phyloP scores from a whole-genome alignment of 30 jellyfish, hydroid and myxozoan genomes.

The Mastigias papua region DNA sequence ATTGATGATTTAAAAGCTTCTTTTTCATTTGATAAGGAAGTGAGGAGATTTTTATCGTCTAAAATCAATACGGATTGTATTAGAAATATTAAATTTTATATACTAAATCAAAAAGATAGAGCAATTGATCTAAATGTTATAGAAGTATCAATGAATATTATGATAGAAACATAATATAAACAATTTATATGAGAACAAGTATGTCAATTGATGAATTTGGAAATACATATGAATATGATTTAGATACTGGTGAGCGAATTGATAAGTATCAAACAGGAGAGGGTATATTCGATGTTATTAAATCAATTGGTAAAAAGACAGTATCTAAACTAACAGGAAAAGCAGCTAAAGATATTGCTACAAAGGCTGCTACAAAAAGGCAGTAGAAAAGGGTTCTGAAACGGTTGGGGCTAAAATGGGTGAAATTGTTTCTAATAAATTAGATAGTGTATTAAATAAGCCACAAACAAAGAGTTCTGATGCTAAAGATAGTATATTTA shows the following conservation, averaged over 20 bases:
- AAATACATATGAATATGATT: not conserved
- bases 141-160: not conserved
- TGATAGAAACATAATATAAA: not conserved
- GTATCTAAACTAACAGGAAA: conserved; percentile 41
- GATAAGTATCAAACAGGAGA: conserved; percentile 4
- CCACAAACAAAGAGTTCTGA: no score
- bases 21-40: not conserved
- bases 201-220: not conserved
- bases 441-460: not conserved
- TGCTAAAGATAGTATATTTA: no score
- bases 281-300: conserved; percentile 14
- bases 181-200: no score
- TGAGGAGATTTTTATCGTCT: not conserved
- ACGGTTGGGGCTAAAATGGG: not conserved
- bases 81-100: no score
- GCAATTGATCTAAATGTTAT: not conserved
- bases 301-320: conserved; percentile 4
- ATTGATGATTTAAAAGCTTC: not conserved
- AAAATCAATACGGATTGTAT: not conserved
- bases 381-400: not conserved
- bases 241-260: not conserved
- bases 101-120: not conserved
- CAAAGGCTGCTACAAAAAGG: not conserved
- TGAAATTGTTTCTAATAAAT: not conserved
- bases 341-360: conserved; percentile 28